Base-by-base conservation (phyloP, 2,888 invertebrate species). In the Noctua janthe region DNA sequence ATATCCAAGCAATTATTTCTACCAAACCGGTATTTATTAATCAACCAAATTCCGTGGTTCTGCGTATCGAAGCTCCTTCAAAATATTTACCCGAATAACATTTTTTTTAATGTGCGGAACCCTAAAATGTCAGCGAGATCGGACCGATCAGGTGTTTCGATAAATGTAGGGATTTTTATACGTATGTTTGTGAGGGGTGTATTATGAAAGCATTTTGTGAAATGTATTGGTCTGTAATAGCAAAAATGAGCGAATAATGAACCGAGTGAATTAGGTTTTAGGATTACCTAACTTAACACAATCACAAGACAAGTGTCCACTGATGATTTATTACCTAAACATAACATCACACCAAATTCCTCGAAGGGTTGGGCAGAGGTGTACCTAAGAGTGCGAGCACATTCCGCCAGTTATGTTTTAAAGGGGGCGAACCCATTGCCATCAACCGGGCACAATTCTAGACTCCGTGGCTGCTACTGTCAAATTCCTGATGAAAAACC, bases 111-210 rank as follows among this genome's bases (percentile, higher is more conserved):
- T 86, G 86, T 78, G 78, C 73, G 77, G 73, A 54, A 75, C 82
- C 78, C 85, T 83, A 85, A 89, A 86, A 76, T 78, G 66, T 81
- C 74, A 56, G 64, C 39, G n/a, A 54, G 43, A 64, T 29, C 72
- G 82, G 81, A 79, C 85, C 87, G 88, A 91, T 92, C 90, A 89
- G 82, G 76, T 82, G 87, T 79, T 76, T 69, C 89, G 86, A 92
- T 90, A 89, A 90, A 86, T 87, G 75, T 74, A 35, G 67, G 49
- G 76, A 80, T 88, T 90, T 86, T 87, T 90, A 87, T 88, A 54
- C 81, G 77, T 87, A 78, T 80, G 76, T 64, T 76, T 79, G 29
- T n/a, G 13, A 59, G 80, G 79, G 74, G 69, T 72, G 35, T 83
- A 88, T 86, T 91, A 29, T 11, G 10, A n/a, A 74, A 70, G n/a